phyloP scores from a whole-genome alignment of 2,888 invertebrate genomes.

The Xestoiulus laeticollis region DNA sequence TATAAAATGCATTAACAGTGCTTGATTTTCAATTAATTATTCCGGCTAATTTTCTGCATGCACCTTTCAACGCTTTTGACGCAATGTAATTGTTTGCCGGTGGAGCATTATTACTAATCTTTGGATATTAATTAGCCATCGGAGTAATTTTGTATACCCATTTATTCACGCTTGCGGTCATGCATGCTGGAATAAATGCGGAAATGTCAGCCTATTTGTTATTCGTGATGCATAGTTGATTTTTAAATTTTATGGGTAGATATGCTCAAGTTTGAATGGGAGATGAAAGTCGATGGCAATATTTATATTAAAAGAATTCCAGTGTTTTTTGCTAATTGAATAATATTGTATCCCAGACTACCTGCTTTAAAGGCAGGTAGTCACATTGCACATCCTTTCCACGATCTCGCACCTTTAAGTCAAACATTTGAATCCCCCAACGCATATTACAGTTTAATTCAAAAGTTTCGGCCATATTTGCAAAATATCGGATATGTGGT shows the following conservation, averaged over 20 bases:
- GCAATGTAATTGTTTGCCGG: background rate
- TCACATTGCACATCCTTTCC: background rate
- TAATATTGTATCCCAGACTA: no score
- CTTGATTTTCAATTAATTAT: background rate
- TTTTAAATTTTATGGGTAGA: background rate
- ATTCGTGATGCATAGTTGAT: background rate
- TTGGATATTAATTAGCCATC: background rate
- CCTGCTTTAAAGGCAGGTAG: no score
- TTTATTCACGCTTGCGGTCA: conserved; percentile 20
- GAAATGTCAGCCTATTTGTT: conserved; percentile 1
- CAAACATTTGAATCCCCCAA: no score
- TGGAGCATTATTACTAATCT: background rate
- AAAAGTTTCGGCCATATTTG: background rate
- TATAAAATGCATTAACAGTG: background rate
- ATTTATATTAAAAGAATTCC: no score
- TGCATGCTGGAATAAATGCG: background rate
- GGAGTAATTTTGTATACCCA: background rate
- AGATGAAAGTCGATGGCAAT: background rate
- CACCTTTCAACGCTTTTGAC: background rate
- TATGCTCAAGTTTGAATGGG: background rate
- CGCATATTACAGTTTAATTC: no score
- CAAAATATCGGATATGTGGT: background rate
- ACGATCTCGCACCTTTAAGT: background rate
- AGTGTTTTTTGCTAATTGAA: no score
- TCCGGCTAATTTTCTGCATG: background rate